Evolutionary conservation across 92 coral and sea anemone genomes (phyloP), one percentile per base, ranked within the genome.

Genomic region (Muricea muricata): DNA sequence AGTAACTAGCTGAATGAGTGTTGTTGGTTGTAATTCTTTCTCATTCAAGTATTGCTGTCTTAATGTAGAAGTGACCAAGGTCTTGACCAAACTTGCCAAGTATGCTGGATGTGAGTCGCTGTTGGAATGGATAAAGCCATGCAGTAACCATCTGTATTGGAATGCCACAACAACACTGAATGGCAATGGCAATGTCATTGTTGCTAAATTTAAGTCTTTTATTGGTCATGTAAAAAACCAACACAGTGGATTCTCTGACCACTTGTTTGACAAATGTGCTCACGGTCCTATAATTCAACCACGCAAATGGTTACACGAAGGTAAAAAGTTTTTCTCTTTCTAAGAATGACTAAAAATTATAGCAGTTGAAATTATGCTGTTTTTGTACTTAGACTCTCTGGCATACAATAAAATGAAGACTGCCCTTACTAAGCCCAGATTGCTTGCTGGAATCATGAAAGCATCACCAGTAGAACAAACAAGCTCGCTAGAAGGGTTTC

Each of bases 101-200:
- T 30, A 30, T 30, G 46, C 40, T 30, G 74, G 46, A 35, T 67
- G 74, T 67, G 74, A 67, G 46, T 30, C 40, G 9, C 15, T 67
- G n/a, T 9, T 30, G 12, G 74, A 67, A 24, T 67, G 46, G 74
- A 67, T 67, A 11, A 67, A 30, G 30, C 74, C 74, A 21, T 67
- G 74, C 28, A 24, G 46, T 30, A 67, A 67, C 30, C 74, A 67
- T 67, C 14, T 67, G 41, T 67, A 35, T 67, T 67, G 74, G 74
- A 67, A 12, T 30, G 74, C 74, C 9, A 67, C 74, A 30, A 14
- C 74, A 67, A 67, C 74, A 30, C 46, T 67, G 1, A 10, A 14
- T 67, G 74, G 74, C 74, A 67, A 67, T 25, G 74, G 74, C 15
- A 67, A 30, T 14, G 17, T 67, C 21, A 67, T 67, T 30, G 40